Conservation (phyloP, 2,797 vertebrate genomes). For the Sebastes alutus region DNA sequence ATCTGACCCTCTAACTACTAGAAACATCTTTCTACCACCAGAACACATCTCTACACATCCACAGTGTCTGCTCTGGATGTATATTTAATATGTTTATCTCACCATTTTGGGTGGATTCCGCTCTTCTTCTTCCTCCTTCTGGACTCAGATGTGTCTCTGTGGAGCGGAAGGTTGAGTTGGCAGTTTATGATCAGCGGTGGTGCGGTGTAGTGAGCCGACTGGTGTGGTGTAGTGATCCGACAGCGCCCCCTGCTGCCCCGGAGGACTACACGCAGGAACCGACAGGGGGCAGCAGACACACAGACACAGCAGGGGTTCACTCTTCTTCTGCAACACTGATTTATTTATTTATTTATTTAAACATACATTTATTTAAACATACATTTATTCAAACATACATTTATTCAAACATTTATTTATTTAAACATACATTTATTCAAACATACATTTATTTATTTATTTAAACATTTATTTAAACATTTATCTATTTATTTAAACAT, state of each 20-base stretch:
- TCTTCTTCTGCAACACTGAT: no score
- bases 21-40: accelerated
- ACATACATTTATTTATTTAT: no score
- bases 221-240: accelerated
- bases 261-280: background rate
- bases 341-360: no score
- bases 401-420: no score
- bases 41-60: accelerated
- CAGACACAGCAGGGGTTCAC: background rate
- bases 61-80: accelerated
- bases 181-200: accelerated
- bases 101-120: constrained; percentile 61
- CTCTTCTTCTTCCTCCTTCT: background rate
- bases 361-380: no score
- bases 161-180: constrained; percentile 5
- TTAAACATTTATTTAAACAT: no score
- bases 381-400: no score
- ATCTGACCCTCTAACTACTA: constrained; percentile 25
- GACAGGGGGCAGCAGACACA: constrained; percentile 58
- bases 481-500: no score
- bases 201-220: no score
- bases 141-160: accelerated
- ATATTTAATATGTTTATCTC: background rate
- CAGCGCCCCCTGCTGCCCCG: constrained; percentile 62
- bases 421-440: no score